Evolutionary conservation across 2,113 vertebrate species (phyloP), one percentile per base, ranked within the genome.

Genomic region (Tachysurus fulvidraco): DNA sequence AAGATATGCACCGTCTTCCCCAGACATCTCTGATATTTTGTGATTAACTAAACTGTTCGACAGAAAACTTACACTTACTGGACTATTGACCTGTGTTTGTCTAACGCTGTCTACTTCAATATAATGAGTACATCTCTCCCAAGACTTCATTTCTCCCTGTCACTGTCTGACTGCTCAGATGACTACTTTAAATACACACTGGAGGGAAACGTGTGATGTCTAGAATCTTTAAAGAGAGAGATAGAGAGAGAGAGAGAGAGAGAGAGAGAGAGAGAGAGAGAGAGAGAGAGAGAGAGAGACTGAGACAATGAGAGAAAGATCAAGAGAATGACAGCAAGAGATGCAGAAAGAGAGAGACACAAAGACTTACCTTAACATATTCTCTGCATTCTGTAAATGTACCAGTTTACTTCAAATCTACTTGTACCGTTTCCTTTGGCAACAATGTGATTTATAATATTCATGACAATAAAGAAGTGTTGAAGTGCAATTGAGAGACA

Each of bases 101-200:
- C 21, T 67, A 28, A 55, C 74, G 23, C 46, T 67, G 60, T 65
- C 17, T 36, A 54, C 23, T 60, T 41, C 74, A 83, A 69, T 85
- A 50, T 71, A 55, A 76, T 62, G 62, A 69, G 44, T 36, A 84
- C 59, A 81, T 84, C 77, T 88, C 46, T 36, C 57, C 81, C 16
- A 76, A 64, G 74, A 85, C 46, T 81, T 84, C 50, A 77, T 85
- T 76, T 82, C 81, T 78, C 82, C 54, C 28, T 79, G 19, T 50
- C 0, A 46, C 17, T 16, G n/a, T 14, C 11, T 86, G 84, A 81
- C 86, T 77, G 81, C 64, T 88, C 85, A 82, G 85, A 54, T 30
- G 25, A 78, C 62, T 78, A 69, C 44, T 83, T 82, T 81, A 64
- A 81, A 84, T 65, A 5, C 64, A 84, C 76, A 46, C 28, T 14